Percentiles rank a stretch among this genome's conserved stretches.
phyloP scores from a whole-genome alignment of 2,888 invertebrate species.

The Junonia oenone region DNA sequence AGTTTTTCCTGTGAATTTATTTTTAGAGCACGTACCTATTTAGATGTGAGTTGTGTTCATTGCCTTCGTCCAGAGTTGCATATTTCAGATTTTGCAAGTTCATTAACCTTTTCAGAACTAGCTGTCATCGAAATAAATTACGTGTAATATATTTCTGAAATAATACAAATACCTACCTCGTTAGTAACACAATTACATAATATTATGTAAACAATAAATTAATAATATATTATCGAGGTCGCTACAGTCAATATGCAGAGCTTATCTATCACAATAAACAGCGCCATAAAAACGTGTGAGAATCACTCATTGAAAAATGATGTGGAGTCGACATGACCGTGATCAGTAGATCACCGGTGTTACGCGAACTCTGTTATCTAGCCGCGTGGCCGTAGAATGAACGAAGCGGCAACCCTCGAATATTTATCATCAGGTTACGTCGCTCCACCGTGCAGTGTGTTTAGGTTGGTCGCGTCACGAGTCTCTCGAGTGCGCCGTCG shows the following conservation, averaged over 20 bases:
- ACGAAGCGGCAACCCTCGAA: conserved; percentile 58
- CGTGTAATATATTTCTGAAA: neutral
- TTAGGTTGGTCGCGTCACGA: conserved; percentile 57
- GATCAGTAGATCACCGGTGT: conserved; percentile 48
- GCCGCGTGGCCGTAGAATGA: conserved; percentile 61
- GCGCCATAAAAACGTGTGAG: conserved; percentile 37
- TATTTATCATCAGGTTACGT: conserved; percentile 58
- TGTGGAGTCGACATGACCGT: conserved; percentile 48
- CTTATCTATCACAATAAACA: conserved; percentile 22
- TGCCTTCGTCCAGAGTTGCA: conserved; percentile 24
- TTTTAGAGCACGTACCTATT: conserved; percentile 4
- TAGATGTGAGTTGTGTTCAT: neutral
- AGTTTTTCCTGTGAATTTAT: neutral
- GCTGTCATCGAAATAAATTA: conserved; percentile 43
- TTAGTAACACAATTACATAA: conserved; percentile 16
- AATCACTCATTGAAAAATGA: conserved; percentile 49
- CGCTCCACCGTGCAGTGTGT: conserved; percentile 50
- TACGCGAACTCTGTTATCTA: conserved; percentile 55
- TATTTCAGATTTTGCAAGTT: conserved; percentile 31
- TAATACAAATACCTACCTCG: neutral
- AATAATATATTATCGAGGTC: conserved; percentile 26
- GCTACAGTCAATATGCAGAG: conserved; percentile 24
- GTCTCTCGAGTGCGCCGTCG: conserved; percentile 62
- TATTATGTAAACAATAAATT: conserved; percentile 14
- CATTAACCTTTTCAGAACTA: conserved; percentile 41